Percentiles rank a stretch among this genome's conserved stretches.
Evolutionary conservation across 2,888 invertebrate species (phyloP).

Genomic region (Aphodius sticticus): DNA sequence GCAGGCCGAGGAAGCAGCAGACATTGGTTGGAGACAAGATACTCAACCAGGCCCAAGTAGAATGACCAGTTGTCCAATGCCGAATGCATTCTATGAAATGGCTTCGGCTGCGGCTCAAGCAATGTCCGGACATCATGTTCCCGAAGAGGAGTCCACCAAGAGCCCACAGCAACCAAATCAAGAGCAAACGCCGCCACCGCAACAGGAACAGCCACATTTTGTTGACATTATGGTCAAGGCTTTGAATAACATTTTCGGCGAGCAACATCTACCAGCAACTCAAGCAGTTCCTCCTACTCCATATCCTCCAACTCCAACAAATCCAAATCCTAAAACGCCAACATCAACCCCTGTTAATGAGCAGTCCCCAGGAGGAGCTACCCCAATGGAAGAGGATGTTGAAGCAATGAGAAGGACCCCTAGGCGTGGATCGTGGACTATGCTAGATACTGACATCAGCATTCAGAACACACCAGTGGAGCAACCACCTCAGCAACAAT

Average conservation of each 20-base stretch:
- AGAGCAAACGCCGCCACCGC: not conserved
- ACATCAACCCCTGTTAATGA: slow-evolving; percentile 4
- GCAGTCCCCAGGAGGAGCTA: not conserved
- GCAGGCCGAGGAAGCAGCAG: not conserved
- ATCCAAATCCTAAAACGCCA: not conserved
- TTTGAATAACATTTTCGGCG: slow-evolving; percentile 20
- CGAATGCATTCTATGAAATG: not conserved
- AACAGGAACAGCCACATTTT: slow-evolving; percentile 16
- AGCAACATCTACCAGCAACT: not conserved
- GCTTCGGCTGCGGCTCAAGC: slow-evolving; percentile 8
- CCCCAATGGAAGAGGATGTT: slow-evolving; percentile 23
- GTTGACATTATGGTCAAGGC: slow-evolving; percentile 16
- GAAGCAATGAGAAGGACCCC: not conserved
- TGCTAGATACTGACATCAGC: slow-evolving; percentile 5
- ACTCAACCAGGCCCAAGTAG: not conserved
- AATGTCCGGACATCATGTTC: not conserved
- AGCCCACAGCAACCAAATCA: not conserved
- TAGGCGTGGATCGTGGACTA: slow-evolving; percentile 9
- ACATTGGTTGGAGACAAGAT: not conserved
- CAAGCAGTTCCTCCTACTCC: not conserved
- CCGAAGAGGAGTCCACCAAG: not conserved
- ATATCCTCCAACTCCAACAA: not conserved
- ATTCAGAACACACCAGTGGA: not conserved
- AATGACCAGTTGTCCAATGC: slow-evolving; percentile 26
- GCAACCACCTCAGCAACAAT: not conserved